Base-by-base conservation (phyloP, 1,140 invertebrate species). In the Harlomillsia oculata region DNA sequence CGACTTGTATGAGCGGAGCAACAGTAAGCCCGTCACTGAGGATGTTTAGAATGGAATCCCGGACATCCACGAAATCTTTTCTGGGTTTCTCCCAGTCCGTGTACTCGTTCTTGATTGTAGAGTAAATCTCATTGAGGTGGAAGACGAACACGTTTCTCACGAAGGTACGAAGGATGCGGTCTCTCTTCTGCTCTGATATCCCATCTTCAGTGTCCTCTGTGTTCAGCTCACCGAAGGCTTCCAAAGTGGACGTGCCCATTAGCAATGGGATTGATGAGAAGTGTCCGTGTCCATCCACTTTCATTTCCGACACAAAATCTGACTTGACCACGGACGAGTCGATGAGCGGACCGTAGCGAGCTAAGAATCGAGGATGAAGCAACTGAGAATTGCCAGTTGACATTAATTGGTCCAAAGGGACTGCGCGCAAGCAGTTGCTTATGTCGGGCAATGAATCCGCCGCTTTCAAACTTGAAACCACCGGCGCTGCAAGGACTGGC, bases 101-200 rank as follows among this genome's bases (percentile, higher is more conserved):
- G 72, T 93, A 93, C 70, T 93, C 89, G 70, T 92, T 93, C 72
- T 88, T 85, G 46, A 92, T 75, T 26, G 88, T 87, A 18, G 87
- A 88, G 74, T 86, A 90, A 66, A 89, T 91, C 72, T 90, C 88
- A 72, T 90, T 89, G 51, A 89, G 76, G 74, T 91, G 87, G 72
- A 85, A 91, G 65, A 84, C 82, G 71, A 89, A 92, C 36, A 85
- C 82, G 71, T 92, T 92, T 34, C 87, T 78, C 40, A 91, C 87
- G 72, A 87, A 89, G 13, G 87, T 92, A 53, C 88, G 78, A 63
- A 91, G 75, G 62, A 91, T 87, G 40, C 86, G 77, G 72, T 91
- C 87, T 45, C 87, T 76, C 54, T 86, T 77, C 52, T 82, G 84
- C 70, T 89, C 85, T 72, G 87, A 86, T 71, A 91, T 82, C 37